phyloP scores from a whole-genome alignment of 1,140 invertebrate species.

The Megalonaias nervosa region DNA sequence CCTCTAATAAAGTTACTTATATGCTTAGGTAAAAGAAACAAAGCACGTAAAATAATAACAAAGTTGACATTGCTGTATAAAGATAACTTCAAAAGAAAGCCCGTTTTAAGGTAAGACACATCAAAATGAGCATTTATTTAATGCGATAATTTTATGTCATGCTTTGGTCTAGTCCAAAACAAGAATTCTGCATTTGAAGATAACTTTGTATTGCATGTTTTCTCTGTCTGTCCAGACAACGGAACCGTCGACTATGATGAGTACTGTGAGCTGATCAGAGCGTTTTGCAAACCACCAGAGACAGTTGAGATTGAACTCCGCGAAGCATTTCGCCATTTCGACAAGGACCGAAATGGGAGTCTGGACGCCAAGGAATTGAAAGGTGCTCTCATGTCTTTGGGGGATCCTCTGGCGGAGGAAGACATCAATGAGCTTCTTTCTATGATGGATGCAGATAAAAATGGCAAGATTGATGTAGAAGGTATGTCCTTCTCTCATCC shows the following conservation, averaged over 20 bases:
- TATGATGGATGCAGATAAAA: conserved; percentile 17
- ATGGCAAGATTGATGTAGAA: conserved; percentile 18
- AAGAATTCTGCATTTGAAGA: no score
- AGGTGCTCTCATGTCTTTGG: conserved; percentile 9
- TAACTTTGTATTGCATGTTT: no score
- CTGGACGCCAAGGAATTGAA: conserved; percentile 19
- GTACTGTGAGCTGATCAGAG: conserved; percentile 17
- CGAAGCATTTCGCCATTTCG: conserved; percentile 29
- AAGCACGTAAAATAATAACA: no score
- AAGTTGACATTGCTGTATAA: no score
- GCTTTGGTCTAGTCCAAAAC: no score
- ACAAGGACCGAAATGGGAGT: conserved; percentile 25
- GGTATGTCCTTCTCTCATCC: conserved; percentile 1
- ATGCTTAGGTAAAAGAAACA: no score
- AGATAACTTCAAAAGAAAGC: no score
- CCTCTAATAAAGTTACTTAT: no score
- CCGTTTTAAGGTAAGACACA: no score
- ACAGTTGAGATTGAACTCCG: conserved; percentile 28
- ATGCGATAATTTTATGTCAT: no score
- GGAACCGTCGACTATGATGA: conserved; percentile 2
- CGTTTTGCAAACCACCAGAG: conserved; percentile 1
- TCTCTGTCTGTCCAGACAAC: conserved; percentile 11
- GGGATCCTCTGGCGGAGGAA: conserved; percentile 17
- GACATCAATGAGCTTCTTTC: conserved; percentile 13
- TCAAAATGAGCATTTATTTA: no score